Percentiles rank a stretch among this genome's conserved stretches.
Evolutionary conservation across 2,888 invertebrate genomes (phyloP).

Genomic region (Leptodirus hochenwartii): DNA sequence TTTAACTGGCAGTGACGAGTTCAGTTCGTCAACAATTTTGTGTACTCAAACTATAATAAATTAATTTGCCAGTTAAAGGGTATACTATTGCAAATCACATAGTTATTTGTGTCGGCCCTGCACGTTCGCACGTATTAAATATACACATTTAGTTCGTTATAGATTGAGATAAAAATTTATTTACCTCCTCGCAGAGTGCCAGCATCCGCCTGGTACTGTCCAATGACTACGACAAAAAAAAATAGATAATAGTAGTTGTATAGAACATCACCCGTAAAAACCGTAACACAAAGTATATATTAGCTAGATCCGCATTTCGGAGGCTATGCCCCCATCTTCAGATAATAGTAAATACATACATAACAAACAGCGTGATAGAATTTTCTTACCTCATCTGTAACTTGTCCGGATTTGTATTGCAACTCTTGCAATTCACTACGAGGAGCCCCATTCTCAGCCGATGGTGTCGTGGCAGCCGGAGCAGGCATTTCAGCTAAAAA

Average conservation of each 20-base stretch:
- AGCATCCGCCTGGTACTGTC: constrained; percentile 87
- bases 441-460: constrained; percentile 48
- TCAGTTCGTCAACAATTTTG: too few relatives aligned
- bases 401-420: constrained; percentile 66
- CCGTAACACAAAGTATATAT: too few relatives aligned
- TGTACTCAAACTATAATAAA: too few relatives aligned
- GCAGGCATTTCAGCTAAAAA: constrained; percentile 13
- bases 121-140: too few relatives aligned
- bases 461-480: constrained; percentile 39
- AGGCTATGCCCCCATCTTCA: too few relatives aligned
- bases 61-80: too few relatives aligned
- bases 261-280: too few relatives aligned
- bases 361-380: constrained; percentile 4
- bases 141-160: too few relatives aligned
- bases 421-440: constrained; percentile 78
- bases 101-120: too few relatives aligned
- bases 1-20: too few relatives aligned
- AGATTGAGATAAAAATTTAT: constrained; percentile 25
- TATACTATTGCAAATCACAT: too few relatives aligned
- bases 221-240: constrained; percentile 56
- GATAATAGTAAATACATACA: neutral
- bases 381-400: constrained; percentile 68
- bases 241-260: constrained; percentile 3
- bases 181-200: constrained; percentile 83
- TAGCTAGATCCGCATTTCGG: too few relatives aligned